phyloP scores from a whole-genome alignment of 2,113 vertebrate species.

The Pardalotus punctatus region DNA sequence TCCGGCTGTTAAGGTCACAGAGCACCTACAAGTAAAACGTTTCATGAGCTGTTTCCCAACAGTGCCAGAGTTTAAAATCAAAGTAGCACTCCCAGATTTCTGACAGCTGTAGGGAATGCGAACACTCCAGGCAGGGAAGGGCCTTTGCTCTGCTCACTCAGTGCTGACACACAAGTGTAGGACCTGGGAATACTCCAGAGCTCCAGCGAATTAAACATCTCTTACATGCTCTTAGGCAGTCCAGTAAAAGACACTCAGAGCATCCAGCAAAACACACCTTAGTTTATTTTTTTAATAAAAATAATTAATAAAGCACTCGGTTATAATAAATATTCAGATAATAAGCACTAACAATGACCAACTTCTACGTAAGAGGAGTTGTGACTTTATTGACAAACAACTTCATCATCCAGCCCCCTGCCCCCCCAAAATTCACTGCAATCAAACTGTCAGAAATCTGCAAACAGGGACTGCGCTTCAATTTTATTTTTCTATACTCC shows the following conservation, averaged over 20 bases:
- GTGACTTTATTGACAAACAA: neutral
- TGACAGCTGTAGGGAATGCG: neutral
- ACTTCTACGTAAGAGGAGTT: neutral
- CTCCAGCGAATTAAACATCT: neutral
- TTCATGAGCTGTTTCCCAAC: neutral
- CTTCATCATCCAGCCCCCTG: neutral
- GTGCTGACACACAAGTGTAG: neutral
- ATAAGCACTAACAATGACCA: neutral
- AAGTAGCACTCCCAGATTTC: neutral
- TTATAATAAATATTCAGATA: neutral
- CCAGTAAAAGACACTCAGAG: neutral
- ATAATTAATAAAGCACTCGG: neutral
- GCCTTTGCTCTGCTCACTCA: neutral
- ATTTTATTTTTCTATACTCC: neutral
- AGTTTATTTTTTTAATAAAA: neutral
- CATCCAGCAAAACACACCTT: neutral
- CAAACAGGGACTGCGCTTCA: neutral
- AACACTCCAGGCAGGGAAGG: neutral
- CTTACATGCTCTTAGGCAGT: neutral
- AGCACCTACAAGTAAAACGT: neutral
- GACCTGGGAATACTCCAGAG: neutral
- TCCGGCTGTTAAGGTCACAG: neutral
- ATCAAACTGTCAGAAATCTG: neutral
- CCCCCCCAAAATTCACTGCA: accelerated
- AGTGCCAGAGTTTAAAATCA: neutral